Evolutionary conservation across 2,797 vertebrate genomes (phyloP), one percentile per base, ranked within the genome.

Genomic region (Myotis pilosus): DNA sequence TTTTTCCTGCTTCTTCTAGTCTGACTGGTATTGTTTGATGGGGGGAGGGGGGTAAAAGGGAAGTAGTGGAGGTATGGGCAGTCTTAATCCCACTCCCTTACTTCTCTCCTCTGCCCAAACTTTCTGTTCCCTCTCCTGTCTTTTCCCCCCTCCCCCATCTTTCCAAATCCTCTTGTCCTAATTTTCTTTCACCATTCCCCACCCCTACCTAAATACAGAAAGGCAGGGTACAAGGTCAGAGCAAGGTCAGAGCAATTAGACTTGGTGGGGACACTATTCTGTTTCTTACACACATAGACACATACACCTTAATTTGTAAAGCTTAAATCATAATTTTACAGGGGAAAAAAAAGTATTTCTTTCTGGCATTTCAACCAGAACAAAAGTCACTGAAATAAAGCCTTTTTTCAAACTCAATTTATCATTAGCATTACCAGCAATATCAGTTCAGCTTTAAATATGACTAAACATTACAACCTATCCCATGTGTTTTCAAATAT

Each of bases 371-470:
- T 85, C 71, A 93, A 33, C 62, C 2, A 51, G 81, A 88, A 89
- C 55, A 93, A 95, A 95, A 93, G 19, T 75, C 69, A 84, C 79
- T 60, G 66, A 90, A 90, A 95, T 69, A 51, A 22, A 83, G 64
- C 60, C 53, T 74, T 93, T 95, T 95, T 92, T 74, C 53, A 95
- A 94, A 94, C 47, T 95, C 69, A 64, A 51, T 78, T 86, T 83
- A 87, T 62, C 41, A 55, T 95, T 86, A 82, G 33, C 47, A 86
- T 92, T 85, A 78, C 38, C 41, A 60, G 9, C 19, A 89, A 49
- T 92, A 94, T 92, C 72, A 69, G 36, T 36, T 87, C 49, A 85
- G 62, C 60, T 74, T 94, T 91, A 95, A 92, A 81, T 60, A 84
- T 74, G 53, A 69, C 64, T 91, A 92, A 95, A 84, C 17, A 44